These are phyloP conservation scores for Hirtodrosophila trivittata DNA, from an alignment of 2,888 invertebrate genomes.

Conservation along the genomic window DNA sequence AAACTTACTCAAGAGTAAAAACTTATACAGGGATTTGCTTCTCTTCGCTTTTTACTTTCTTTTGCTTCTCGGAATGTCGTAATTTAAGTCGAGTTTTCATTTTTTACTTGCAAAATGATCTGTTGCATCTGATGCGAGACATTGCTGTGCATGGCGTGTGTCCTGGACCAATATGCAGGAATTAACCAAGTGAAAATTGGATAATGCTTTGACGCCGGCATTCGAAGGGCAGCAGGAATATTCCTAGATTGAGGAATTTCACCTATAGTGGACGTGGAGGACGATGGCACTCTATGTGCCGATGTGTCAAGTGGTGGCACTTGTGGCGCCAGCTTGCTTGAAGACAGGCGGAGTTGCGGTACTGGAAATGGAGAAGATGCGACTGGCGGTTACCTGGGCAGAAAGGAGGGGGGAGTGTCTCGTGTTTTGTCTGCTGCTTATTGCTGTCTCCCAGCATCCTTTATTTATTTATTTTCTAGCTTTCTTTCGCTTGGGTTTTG, in stretches of 20 bases:
- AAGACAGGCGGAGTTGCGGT: not conserved
- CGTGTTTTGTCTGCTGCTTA: constrained; percentile 39
- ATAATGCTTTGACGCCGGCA: constrained; percentile 12
- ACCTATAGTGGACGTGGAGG: no score
- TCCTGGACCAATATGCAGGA: constrained; percentile 6
- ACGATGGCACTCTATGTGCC: not conserved
- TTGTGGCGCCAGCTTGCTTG: constrained; percentile 40
- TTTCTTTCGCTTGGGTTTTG: constrained; percentile 52
- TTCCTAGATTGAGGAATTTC: not conserved
- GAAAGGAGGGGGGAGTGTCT: constrained; percentile 7
- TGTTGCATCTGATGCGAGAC: no score
- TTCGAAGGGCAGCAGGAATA: not conserved
- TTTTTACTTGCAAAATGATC: no score
- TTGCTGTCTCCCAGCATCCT: constrained; percentile 42
- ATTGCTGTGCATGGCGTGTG: no score
- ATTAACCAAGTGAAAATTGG: constrained; percentile 19
- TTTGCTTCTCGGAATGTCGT: no score
- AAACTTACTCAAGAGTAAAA: no score
- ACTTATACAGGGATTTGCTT: no score
- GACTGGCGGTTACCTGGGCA: constrained; percentile 26
- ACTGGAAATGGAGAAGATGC: not conserved
- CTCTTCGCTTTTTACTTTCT: no score
- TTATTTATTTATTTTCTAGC: constrained; percentile 72
- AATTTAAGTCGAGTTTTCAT: no score
- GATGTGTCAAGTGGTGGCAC: constrained; percentile 40